Evolutionary conservation across 2,888 invertebrate species (phyloP).

Genomic region (Drosophila bunnanda): DNA sequence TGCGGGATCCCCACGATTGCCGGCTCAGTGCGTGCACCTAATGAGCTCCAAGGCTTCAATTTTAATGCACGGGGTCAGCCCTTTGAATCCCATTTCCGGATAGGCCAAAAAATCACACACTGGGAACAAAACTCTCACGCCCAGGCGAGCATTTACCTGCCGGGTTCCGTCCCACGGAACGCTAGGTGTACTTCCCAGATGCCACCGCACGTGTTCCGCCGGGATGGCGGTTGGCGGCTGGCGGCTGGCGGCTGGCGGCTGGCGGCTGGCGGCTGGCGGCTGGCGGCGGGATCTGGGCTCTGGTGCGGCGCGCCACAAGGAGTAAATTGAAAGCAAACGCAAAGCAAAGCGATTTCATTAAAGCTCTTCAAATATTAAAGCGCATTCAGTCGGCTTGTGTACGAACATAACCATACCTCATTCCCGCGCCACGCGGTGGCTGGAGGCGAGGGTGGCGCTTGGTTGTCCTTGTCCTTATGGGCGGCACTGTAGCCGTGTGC

Average conservation of each 20-base stretch:
- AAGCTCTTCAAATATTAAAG: conserved; percentile 77
- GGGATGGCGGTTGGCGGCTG: not conserved
- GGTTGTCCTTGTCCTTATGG: conserved; percentile 26
- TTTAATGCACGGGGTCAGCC: conserved; percentile 36
- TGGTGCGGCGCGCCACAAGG: conserved; percentile 23
- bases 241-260: conserved; percentile 1
- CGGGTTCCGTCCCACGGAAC: not conserved
- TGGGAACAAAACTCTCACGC: conserved; percentile 61
- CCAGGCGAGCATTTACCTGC: conserved; percentile 52
- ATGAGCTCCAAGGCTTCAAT: conserved; percentile 7
- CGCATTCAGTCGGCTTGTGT: conserved; percentile 54
- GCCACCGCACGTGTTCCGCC: conserved; percentile 14
- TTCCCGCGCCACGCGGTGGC: not conserved
- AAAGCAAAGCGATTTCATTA: conserved; percentile 76
- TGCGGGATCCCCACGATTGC: not conserved
- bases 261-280: not conserved
- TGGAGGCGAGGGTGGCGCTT: conserved; percentile 10
- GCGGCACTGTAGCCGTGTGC: conserved; percentile 12
- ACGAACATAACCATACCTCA: conserved; percentile 6
- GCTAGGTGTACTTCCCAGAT: conserved; percentile 28
- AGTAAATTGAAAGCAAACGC: conserved; percentile 70
- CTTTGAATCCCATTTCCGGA: conserved; percentile 53
- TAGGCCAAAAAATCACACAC: conserved; percentile 43
- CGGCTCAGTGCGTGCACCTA: not conserved
- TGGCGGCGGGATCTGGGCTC: not conserved